These are phyloP conservation scores for Neolamprologus fasciatus DNA, from an alignment of 2,113 vertebrate genomes.

Conservation along the genomic window DNA sequence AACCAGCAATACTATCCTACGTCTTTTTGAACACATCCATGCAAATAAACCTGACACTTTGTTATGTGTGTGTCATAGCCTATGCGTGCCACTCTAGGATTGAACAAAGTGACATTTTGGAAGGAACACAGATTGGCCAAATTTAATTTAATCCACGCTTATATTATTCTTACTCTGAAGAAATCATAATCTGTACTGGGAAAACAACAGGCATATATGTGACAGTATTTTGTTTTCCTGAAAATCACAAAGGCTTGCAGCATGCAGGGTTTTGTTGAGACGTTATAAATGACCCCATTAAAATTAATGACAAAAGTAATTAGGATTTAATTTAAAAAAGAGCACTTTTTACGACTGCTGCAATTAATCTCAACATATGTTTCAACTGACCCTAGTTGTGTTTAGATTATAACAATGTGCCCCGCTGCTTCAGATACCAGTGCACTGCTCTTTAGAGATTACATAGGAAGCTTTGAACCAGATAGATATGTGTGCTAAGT, in stretches of 20 bases:
- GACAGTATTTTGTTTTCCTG: slow-evolving; percentile 1
- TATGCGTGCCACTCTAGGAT: not conserved
- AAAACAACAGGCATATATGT: not conserved
- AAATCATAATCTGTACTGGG: not conserved
- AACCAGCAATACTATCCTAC: not conserved
- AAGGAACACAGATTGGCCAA: not conserved
- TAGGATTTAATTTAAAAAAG: slow-evolving; percentile 58
- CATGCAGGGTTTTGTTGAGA: slow-evolving; percentile 12
- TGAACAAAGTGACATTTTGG: not conserved
- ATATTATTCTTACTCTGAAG: not conserved
- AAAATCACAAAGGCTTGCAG: slow-evolving; percentile 2
- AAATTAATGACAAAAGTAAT: slow-evolving; percentile 63
- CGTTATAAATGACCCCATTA: slow-evolving; percentile 56
- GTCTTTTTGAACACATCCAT: not conserved
- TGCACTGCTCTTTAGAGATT: not conserved
- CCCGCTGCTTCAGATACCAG: not conserved
- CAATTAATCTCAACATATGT: slow-evolving; percentile 54
- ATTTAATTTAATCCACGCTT: slow-evolving; percentile 25
- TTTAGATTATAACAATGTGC: not conserved
- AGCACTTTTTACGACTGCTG: slow-evolving; percentile 51
- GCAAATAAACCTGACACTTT: not conserved
- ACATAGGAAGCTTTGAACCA: not conserved
- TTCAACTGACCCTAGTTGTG: slow-evolving; percentile 38
- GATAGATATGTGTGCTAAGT: not conserved
- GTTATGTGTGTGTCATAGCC: not conserved